These are phyloP conservation scores for Diachrysia chrysitis DNA, from an alignment of 2,888 invertebrate genomes.

Conservation along the genomic window DNA sequence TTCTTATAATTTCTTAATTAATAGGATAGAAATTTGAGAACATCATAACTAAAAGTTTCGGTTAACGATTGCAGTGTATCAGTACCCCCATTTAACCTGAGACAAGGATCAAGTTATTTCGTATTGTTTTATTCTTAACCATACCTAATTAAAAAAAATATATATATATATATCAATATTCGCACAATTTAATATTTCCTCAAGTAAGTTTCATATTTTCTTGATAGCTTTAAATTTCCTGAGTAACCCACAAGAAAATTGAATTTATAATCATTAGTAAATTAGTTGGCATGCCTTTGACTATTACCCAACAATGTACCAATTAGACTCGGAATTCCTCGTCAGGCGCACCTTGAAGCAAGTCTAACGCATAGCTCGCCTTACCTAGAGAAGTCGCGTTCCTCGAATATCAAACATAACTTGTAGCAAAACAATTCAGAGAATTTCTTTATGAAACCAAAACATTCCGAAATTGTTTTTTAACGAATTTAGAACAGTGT, in stretches of 20 bases:
- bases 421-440: constrained; percentile 54
- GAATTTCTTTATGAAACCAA: constrained; percentile 59
- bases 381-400: constrained; percentile 36
- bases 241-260: not conserved
- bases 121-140: too few relatives aligned
- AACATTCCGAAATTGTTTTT: constrained; percentile 51
- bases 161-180: too few relatives aligned
- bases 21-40: too few relatives aligned
- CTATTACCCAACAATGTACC: constrained; percentile 36
- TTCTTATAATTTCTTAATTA: too few relatives aligned
- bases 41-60: too few relatives aligned
- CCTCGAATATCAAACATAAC: constrained; percentile 51
- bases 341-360: constrained; percentile 26
- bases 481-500: constrained; percentile 36
- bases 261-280: constrained; percentile 13
- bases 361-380: constrained; percentile 39
- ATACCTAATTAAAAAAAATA: too few relatives aligned
- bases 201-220: too few relatives aligned
- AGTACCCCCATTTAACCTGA: too few relatives aligned
- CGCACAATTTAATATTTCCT: too few relatives aligned
- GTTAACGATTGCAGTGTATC: too few relatives aligned
- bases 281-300: constrained; percentile 44
- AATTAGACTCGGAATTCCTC: constrained; percentile 51
- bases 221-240: too few relatives aligned
- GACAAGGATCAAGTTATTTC: too few relatives aligned